phyloP scores from a whole-genome alignment of 1,140 invertebrate species.

The Adoxophyes honmai region DNA sequence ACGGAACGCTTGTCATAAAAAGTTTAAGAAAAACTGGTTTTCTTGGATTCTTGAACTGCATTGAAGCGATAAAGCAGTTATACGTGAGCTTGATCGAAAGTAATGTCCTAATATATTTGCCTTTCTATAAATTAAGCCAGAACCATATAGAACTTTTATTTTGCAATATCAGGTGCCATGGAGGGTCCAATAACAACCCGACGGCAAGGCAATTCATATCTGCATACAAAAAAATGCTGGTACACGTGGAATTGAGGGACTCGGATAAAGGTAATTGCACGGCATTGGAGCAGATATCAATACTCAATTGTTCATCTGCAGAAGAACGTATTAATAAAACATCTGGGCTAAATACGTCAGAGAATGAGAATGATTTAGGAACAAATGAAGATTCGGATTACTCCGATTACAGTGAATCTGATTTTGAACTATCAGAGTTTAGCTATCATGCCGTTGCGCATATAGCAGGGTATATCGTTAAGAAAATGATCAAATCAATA shows the following conservation, averaged over 20 bases:
- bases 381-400: not conserved
- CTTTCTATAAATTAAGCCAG: conserved; percentile 5
- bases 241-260: conserved; percentile 1
- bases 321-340: not conserved
- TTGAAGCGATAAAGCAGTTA: not conserved
- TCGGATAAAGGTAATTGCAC: conserved; percentile 4
- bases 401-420: too few species aligned
- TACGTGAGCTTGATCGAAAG: not conserved
- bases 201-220: not conserved
- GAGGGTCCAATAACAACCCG: conserved; percentile 9
- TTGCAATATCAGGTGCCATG: conserved; percentile 10
- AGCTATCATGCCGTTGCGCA: not conserved
- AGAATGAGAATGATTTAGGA: not conserved
- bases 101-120: not conserved
- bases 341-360: not conserved
- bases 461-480: not conserved
- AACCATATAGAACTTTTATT: conserved; percentile 15
- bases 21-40: not conserved
- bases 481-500: not conserved
- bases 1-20: not conserved
- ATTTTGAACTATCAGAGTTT: not conserved
- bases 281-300: conserved; percentile 6
- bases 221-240: conserved; percentile 7
- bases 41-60: not conserved
- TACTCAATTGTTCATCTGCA: not conserved